phyloP scores from a whole-genome alignment of 2,797 vertebrate genomes.

The Loris lydekkerianus region DNA sequence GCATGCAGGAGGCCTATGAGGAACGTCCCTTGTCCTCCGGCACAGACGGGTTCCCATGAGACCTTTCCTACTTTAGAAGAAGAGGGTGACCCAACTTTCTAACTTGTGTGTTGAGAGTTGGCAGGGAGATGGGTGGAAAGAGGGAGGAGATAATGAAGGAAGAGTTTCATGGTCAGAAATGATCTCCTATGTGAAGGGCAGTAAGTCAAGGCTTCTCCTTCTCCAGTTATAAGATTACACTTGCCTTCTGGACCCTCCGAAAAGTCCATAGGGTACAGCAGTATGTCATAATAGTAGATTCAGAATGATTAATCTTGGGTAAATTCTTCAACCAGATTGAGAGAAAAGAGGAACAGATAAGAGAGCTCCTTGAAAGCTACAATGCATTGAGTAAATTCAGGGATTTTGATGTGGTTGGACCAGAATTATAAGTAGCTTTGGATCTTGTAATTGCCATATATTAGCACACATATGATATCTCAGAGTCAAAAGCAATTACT shows the following conservation, averaged over 20 bases:
- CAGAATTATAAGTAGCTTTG: neutral
- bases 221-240: neutral
- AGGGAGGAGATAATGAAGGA: neutral
- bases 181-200: neutral
- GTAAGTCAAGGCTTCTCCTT: neutral
- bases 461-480: neutral
- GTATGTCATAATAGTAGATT: neutral
- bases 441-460: neutral
- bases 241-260: neutral
- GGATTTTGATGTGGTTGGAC: neutral
- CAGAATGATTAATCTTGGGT: neutral
- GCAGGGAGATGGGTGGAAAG: neutral
- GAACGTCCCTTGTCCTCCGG: neutral
- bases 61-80: neutral
- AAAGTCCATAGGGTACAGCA: neutral
- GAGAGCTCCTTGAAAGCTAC: neutral
- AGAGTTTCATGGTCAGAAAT: neutral
- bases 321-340: neutral
- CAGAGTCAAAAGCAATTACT: neutral
- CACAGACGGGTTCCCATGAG: neutral
- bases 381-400: neutral
- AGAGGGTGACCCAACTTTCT: neutral
- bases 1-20: neutral
- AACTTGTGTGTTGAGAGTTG: neutral
- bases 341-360: neutral